These are phyloP conservation scores for Crotalus tigris DNA, from an alignment of 2,113 vertebrate genomes.

Conservation along the genomic window DNA sequence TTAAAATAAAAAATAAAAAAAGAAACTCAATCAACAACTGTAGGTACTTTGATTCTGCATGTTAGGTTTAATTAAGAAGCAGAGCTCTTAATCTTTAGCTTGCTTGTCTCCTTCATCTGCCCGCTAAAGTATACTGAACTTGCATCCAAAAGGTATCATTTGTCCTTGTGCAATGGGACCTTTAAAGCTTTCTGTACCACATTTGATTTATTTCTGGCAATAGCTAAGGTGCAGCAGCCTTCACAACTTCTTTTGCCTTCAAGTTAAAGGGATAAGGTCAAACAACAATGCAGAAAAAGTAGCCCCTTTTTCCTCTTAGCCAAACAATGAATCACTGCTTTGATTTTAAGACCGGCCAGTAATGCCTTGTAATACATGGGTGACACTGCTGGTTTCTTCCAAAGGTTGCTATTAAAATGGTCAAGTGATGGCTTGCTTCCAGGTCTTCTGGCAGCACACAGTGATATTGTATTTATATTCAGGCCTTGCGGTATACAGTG, in stretches of 20 bases:
- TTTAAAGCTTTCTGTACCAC: constrained; percentile 28
- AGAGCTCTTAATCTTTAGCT: constrained; percentile 39
- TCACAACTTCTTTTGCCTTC: constrained; percentile 21
- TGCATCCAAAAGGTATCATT: constrained; percentile 30
- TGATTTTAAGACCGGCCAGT: constrained; percentile 45
- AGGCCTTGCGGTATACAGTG: constrained; percentile 23
- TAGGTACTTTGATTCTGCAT: constrained; percentile 41
- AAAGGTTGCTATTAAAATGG: constrained; percentile 61
- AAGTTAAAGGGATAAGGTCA: constrained; percentile 54
- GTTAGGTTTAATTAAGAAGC: constrained; percentile 65
- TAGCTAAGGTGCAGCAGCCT: constrained; percentile 58
- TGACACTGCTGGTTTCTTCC: constrained; percentile 53
- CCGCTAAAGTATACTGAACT: constrained; percentile 35
- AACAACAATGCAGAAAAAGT: constrained; percentile 40
- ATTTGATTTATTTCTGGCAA: constrained; percentile 61
- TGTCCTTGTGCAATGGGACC: constrained; percentile 36
- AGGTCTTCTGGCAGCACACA: constrained; percentile 32
- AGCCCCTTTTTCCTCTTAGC: constrained; percentile 46
- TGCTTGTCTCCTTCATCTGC: constrained; percentile 42
- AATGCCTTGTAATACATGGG: constrained; percentile 30
- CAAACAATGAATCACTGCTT: constrained; percentile 54
- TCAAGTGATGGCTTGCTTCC: constrained; percentile 41
- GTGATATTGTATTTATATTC: constrained; percentile 50
- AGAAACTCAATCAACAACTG: neutral
- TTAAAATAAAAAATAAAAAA: neutral